These are phyloP conservation scores for Marmota monax DNA, from an alignment of 2,113 vertebrate genomes.

Conservation along the genomic window DNA sequence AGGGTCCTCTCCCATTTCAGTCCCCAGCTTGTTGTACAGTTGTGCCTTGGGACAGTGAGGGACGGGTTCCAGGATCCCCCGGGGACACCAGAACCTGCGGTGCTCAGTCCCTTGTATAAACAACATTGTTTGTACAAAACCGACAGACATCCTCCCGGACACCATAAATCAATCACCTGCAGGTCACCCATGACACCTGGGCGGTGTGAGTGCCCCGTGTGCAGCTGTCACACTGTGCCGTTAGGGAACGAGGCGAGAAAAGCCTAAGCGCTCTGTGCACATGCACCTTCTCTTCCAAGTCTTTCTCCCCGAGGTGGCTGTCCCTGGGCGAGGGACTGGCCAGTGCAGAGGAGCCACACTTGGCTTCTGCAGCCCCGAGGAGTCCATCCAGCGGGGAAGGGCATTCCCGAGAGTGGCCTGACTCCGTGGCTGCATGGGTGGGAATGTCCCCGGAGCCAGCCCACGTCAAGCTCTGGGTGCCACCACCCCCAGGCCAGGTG, in stretches of 20 bases:
- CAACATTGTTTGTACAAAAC: neutral
- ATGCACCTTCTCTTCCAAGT: neutral
- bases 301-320: neutral
- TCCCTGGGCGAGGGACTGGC: neutral
- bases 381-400: neutral
- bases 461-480: too few species aligned
- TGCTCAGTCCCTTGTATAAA: neutral
- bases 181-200: neutral
- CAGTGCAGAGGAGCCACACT: too few species aligned
- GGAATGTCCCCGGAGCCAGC: too few species aligned
- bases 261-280: neutral
- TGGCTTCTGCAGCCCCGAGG: neutral
- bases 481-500: neutral
- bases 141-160: accelerated
- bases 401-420: too few species aligned
- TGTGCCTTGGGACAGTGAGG: neutral
- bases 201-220: too few species aligned
- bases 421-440: neutral
- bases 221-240: neutral
- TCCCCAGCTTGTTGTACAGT: neutral
- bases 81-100: too few species aligned
- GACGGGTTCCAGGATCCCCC: neutral
- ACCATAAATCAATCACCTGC: neutral
- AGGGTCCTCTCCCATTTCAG: too few species aligned
- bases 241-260: neutral